phyloP scores from a whole-genome alignment of 2,797 vertebrate genomes.

The Oryzias sinensis region DNA sequence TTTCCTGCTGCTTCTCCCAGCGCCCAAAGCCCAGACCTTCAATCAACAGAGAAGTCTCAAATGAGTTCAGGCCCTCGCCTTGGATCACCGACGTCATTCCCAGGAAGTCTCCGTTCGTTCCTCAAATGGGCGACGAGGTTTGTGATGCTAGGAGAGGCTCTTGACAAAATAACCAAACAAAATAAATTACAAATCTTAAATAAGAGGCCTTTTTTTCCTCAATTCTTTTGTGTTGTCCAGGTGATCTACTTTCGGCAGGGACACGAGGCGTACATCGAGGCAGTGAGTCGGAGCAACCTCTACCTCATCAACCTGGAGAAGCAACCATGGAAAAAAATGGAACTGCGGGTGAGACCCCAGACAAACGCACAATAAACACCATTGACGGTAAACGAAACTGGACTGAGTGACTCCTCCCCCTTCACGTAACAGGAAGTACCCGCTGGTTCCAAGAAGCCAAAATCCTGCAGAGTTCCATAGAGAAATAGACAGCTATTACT shows the following conservation, averaged over 20 bases:
- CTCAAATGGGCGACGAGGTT: slow-evolving; percentile 98
- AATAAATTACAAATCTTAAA: too few relatives aligned
- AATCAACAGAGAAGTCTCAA: slow-evolving; percentile 80
- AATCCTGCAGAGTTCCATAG: too few relatives aligned
- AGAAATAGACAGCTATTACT: too few relatives aligned
- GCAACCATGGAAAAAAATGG: slow-evolving; percentile 94
- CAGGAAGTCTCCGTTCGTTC: slow-evolving; percentile 93
- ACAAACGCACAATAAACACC: background rate
- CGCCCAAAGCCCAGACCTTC: slow-evolving; percentile 75
- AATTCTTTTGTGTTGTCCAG: slow-evolving; percentile 59
- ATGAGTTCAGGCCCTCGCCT: slow-evolving; percentile 87
- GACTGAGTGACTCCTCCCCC: too few relatives aligned
- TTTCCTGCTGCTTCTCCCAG: slow-evolving; percentile 44
- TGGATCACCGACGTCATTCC: slow-evolving; percentile 98
- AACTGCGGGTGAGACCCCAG: slow-evolving; percentile 84
- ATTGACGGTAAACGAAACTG: too few relatives aligned
- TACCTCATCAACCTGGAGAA: slow-evolving; percentile 90
- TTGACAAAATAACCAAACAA: background rate
- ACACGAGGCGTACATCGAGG: slow-evolving; percentile 94
- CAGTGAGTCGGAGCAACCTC: slow-evolving; percentile 86
- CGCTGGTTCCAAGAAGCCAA: too few relatives aligned
- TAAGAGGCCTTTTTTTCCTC: too few relatives aligned
- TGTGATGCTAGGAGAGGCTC: slow-evolving; percentile 11
- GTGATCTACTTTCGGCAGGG: slow-evolving; percentile 98
- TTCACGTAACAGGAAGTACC: too few relatives aligned